Percentiles rank a stretch among this genome's conserved stretches.
These are phyloP conservation scores for Virgularia gustaviana DNA, from an alignment of 92 coral and sea anemone species.

Conservation along the genomic window DNA sequence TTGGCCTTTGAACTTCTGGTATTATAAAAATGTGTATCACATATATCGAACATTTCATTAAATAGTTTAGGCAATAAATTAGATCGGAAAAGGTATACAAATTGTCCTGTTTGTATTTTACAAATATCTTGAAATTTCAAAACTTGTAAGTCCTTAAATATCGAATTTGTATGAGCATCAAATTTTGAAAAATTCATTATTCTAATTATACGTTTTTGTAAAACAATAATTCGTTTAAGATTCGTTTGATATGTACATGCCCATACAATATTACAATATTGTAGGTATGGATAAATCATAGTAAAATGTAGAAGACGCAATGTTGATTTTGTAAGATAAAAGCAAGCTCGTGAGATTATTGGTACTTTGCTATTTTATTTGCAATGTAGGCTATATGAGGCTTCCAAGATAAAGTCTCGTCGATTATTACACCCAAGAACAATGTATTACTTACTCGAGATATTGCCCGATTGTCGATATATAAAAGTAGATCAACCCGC, in stretches of 20 bases:
- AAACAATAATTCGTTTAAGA: slow-evolving; percentile 1
- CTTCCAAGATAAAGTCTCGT: slow-evolving; percentile 38
- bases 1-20: no score
- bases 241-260: slow-evolving; percentile 17
- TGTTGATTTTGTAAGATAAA: slow-evolving; percentile 6
- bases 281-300: slow-evolving; percentile 27
- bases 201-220: no score
- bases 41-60: no score
- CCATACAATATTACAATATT: slow-evolving; percentile 35
- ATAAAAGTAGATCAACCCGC: neutral
- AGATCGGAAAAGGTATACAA: no score
- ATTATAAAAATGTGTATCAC: no score
- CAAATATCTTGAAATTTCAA: neutral
- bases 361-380: slow-evolving; percentile 20
- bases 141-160: neutral
- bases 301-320: neutral
- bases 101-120: no score
- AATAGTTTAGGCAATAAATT: no score
- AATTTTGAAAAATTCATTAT: neutral
- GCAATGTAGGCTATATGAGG: slow-evolving; percentile 20
- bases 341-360: slow-evolving; percentile 14
- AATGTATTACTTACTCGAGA: slow-evolving; percentile 27
- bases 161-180: neutral
- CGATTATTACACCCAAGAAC: slow-evolving; percentile 32
- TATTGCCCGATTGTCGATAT: slow-evolving; percentile 25